These are phyloP conservation scores for Eretmocerus hayati DNA, from an alignment of 2,888 invertebrate species.

Conservation along the genomic window DNA sequence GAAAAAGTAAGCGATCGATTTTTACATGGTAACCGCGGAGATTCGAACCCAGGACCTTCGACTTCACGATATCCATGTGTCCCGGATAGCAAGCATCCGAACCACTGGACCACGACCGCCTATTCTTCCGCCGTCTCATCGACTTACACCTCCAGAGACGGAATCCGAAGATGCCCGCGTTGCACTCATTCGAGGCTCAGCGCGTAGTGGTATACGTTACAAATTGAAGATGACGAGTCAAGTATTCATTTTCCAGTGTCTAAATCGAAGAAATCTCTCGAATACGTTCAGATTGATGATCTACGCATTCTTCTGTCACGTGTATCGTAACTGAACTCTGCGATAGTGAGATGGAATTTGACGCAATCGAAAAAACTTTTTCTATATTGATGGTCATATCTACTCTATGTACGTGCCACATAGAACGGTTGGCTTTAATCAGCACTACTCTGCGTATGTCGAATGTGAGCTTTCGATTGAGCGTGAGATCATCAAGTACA, in stretches of 20 bases:
- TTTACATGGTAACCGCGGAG: too few species aligned
- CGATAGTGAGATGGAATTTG: not conserved
- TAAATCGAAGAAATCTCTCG: not conserved
- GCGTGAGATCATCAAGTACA: not conserved
- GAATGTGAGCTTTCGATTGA: not conserved
- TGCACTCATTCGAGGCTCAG: too few species aligned
- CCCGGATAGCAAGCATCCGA: too few species aligned
- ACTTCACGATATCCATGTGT: too few species aligned
- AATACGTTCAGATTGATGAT: not conserved
- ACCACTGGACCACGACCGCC: too few species aligned
- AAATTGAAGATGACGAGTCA: not conserved
- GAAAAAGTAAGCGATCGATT: too few species aligned
- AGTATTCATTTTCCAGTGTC: not conserved
- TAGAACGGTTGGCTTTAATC: not conserved
- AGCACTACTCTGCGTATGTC: not conserved
- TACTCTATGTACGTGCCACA: not conserved
- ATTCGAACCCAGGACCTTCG: too few species aligned
- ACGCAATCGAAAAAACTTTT: not conserved
- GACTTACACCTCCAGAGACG: too few species aligned
- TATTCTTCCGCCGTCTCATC: too few species aligned
- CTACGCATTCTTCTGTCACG: not conserved
- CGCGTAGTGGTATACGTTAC: too few species aligned
- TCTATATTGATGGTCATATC: not conserved
- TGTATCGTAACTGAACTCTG: not conserved
- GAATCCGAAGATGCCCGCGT: too few species aligned